These are phyloP conservation scores for Gonatopus flavifemur DNA, from an alignment of 1,140 invertebrate species.

Conservation along the genomic window DNA sequence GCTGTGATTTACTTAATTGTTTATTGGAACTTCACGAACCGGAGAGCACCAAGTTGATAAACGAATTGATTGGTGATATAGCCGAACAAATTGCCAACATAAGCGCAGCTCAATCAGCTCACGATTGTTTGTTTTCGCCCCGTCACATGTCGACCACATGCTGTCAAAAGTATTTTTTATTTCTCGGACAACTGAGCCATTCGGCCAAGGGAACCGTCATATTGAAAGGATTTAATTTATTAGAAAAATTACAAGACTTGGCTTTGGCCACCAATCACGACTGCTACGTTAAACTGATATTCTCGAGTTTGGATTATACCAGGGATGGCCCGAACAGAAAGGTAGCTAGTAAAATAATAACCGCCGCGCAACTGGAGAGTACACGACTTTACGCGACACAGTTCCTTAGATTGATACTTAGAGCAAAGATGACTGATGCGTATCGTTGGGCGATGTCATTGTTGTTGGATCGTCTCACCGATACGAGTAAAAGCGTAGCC, in stretches of 20 bases:
- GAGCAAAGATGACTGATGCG: constrained; percentile 64
- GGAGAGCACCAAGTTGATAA: constrained; percentile 66
- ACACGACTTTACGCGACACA: constrained; percentile 88
- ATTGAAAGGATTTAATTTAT: constrained; percentile 77
- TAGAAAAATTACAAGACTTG: constrained; percentile 78
- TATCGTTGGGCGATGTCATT: constrained; percentile 79
- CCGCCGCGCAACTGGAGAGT: constrained; percentile 70
- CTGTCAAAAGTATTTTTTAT: constrained; percentile 92
- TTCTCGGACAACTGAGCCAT: constrained; percentile 83
- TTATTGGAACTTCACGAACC: constrained; percentile 61
- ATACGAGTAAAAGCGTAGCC: constrained; percentile 74
- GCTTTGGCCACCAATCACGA: constrained; percentile 83
- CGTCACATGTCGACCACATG: constrained; percentile 84
- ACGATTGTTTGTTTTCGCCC: constrained; percentile 88
- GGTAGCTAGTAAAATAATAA: constrained; percentile 63
- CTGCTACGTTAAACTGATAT: constrained; percentile 88
- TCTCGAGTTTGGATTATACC: constrained; percentile 87
- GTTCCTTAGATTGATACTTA: constrained; percentile 81
- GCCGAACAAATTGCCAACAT: constrained; percentile 75
- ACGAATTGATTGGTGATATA: constrained; percentile 81
- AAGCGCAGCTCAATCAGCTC: constrained; percentile 70
- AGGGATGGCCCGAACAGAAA: constrained; percentile 60
- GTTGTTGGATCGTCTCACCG: constrained; percentile 79
- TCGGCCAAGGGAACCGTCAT: constrained; percentile 71
- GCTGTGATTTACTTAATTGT: constrained; percentile 78